Base-by-base conservation (phyloP, 2,888 invertebrate species). In the Zeuzera pyrina region DNA sequence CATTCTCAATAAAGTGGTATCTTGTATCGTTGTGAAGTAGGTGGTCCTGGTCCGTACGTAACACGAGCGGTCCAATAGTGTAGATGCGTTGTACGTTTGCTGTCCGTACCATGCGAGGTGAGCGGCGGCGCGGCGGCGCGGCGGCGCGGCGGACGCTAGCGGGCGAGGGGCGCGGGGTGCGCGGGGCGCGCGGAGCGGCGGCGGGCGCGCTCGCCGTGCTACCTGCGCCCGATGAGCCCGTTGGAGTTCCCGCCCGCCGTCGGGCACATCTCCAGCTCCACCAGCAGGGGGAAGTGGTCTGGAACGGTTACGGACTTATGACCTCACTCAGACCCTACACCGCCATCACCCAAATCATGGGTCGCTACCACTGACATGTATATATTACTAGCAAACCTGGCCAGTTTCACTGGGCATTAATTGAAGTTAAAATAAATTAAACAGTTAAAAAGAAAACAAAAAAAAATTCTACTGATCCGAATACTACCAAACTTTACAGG, bases 281-380 rank as follows among this genome's bases (percentile, higher is more conserved):
- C 95, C 59, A 96, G 85, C 43, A 96, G 85, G 31, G 95, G 94
- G 78, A 96, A 95, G 85, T 96, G 96, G 85, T 96, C 96, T 90
- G 84, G 12, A n/a, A n/a, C n/a, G n/a, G n/a, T n/a, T n/a, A n/a
- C n/a, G n/a, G n/a, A n/a, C n/a, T n/a, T n/a, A n/a, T n/a, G n/a
- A n/a, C n/a, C n/a, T n/a, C n/a, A n/a, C n/a, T n/a, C n/a, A n/a
- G n/a, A n/a, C n/a, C n/a, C n/a, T n/a, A n/a, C n/a, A n/a, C n/a
- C n/a, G n/a, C n/a, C n/a, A n/a, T n/a, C n/a, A n/a, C n/a, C n/a
- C n/a, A n/a, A n/a, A n/a, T n/a, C n/a, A n/a, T n/a, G n/a, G n/a
- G n/a, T n/a, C n/a, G n/a, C n/a, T n/a, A n/a, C n/a, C n/a, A n/a
- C n/a, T n/a, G n/a, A n/a, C n/a, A n/a, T n/a, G n/a, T n/a, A n/a